phyloP scores from a whole-genome alignment of 2,113 vertebrate genomes.

The Lampris megalopsis region DNA sequence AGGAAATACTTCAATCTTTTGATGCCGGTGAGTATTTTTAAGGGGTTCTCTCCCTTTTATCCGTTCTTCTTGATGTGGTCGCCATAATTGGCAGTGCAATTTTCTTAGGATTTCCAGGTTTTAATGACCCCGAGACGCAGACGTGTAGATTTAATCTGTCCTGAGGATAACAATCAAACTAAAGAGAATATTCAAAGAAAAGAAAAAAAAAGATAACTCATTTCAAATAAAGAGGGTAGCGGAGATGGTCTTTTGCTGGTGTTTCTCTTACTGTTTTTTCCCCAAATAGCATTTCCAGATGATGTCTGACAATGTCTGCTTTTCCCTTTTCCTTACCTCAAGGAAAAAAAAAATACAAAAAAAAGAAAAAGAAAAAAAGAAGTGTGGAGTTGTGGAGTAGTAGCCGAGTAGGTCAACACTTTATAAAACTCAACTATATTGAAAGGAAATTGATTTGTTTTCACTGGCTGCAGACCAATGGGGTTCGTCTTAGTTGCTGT shows the following conservation, averaged over 20 bases:
- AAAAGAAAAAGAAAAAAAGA: conserved; percentile 17
- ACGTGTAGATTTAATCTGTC: not conserved
- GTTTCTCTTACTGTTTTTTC: conserved; percentile 30
- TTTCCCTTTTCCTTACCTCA: conserved; percentile 44
- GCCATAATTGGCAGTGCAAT: conserved; percentile 35
- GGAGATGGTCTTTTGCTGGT: conserved; percentile 18
- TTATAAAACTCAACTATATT: conserved; percentile 29
- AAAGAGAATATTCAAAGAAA: conserved; percentile 6
- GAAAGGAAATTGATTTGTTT: conserved; percentile 67
- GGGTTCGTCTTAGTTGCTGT: conserved; percentile 47
- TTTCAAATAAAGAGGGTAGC: not conserved
- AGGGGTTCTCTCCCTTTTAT: conserved; percentile 32
- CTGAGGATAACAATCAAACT: conserved; percentile 1
- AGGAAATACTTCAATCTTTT: conserved; percentile 79
- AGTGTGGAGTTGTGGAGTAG: conserved; percentile 34
- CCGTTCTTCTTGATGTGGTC: conserved; percentile 48
- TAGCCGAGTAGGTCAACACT: conserved; percentile 20
- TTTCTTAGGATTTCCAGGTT: conserved; percentile 40
- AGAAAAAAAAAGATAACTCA: not conserved
- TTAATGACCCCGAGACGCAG: conserved; percentile 25
- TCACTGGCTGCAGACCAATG: conserved; percentile 43
- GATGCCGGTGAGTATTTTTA: conserved; percentile 80
- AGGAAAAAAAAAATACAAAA: conserved; percentile 14
- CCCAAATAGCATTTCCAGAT: conserved; percentile 77
- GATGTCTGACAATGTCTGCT: conserved; percentile 59